phyloP scores from a whole-genome alignment of 1,140 invertebrate species.

The Neodiprion fabricii region DNA sequence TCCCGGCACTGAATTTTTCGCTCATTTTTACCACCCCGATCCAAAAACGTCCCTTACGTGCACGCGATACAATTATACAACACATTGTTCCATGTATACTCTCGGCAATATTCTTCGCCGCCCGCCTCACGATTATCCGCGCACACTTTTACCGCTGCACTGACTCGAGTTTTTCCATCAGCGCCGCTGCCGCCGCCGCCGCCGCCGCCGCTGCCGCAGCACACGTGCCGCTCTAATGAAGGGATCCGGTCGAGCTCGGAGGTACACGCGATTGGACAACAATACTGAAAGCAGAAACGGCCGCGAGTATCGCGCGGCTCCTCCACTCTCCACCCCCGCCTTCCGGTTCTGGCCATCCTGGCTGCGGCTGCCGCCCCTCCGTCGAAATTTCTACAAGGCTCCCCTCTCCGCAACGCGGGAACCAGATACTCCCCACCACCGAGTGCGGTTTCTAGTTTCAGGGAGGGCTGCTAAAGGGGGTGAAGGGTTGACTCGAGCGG shows the following conservation, averaged over 20 bases:
- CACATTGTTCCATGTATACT: too few species aligned
- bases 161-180: too few species aligned
- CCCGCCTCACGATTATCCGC: too few species aligned
- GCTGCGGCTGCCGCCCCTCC: slow-evolving; percentile 19
- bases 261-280: slow-evolving; percentile 47
- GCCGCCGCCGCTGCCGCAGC: neutral
- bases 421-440: slow-evolving; percentile 30
- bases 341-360: slow-evolving; percentile 21
- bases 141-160: too few species aligned
- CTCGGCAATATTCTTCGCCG: too few species aligned
- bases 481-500: slow-evolving; percentile 22
- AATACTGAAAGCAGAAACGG: slow-evolving; percentile 35
- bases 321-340: slow-evolving; percentile 22
- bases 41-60: too few species aligned
- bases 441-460: slow-evolving; percentile 9
- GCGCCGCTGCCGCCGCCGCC: neutral
- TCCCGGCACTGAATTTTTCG: too few species aligned
- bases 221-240: neutral
- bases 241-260: slow-evolving; percentile 10
- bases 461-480: neutral
- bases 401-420: slow-evolving; percentile 40
- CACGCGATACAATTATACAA: too few species aligned
- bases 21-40: too few species aligned
- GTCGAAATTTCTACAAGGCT: slow-evolving; percentile 21
- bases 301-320: slow-evolving; percentile 1